These are phyloP conservation scores for Megamerina dolium DNA, from an alignment of 2,888 invertebrate genomes.

Conservation along the genomic window DNA sequence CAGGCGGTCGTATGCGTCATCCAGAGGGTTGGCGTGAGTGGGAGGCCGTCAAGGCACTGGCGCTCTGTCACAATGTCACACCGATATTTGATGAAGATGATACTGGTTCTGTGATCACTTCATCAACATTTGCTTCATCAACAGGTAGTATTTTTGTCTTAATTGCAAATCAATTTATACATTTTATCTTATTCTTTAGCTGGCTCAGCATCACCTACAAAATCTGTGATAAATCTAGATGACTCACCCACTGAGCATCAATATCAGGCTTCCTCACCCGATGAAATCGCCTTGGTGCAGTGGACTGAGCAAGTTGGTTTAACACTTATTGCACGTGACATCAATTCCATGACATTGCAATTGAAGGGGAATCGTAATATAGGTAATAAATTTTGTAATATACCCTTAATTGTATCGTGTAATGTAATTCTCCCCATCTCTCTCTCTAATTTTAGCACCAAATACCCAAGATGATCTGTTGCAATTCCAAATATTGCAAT, in stretches of 20 bases:
- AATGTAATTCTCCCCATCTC: constrained; percentile 5
- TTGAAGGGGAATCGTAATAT: constrained; percentile 34
- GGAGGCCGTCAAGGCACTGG: constrained; percentile 88
- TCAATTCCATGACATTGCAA: constrained; percentile 54
- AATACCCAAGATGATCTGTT: constrained; percentile 52
- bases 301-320: constrained; percentile 77
- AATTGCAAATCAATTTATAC: neutral
- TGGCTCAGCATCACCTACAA: constrained; percentile 44
- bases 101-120: constrained; percentile 38
- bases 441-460: constrained; percentile 8
- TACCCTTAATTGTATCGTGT: neutral
- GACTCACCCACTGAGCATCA: constrained; percentile 35
- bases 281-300: constrained; percentile 90
- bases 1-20: constrained; percentile 54
- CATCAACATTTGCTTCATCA: constrained; percentile 37
- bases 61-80: constrained; percentile 98
- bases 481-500: constrained; percentile 66
- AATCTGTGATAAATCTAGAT: constrained; percentile 46
- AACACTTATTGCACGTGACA: constrained; percentile 55
- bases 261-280: constrained; percentile 82
- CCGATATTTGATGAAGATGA: constrained; percentile 77
- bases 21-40: constrained; percentile 71
- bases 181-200: constrained; percentile 13
- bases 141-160: constrained; percentile 11
- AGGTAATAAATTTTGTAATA: constrained; percentile 21